Evolutionary conservation across 2,888 invertebrate species (phyloP), one percentile per base, ranked within the genome.

Genomic region (Hirtodrosophila alboralis): DNA sequence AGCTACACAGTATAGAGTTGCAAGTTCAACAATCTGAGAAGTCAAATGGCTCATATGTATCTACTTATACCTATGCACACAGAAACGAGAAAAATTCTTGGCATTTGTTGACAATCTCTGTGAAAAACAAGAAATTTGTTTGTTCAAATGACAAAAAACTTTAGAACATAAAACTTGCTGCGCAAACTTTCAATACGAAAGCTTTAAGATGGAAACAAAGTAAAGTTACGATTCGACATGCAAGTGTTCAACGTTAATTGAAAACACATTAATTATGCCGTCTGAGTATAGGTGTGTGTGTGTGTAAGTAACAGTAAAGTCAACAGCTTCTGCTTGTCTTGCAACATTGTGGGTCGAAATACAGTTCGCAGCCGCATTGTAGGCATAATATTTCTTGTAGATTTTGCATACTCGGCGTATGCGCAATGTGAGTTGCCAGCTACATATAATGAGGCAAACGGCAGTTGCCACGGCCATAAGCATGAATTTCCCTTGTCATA

Each of bases 371-470:
- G 18, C 5, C 18, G 10, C 38, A 37, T 41, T 59, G 47, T 40
- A 60, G 51, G 10, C 60, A 59, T 70, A 64, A 63, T 57, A 48
- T 63, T 59, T 75, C 68, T 68, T 74, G 49, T 68, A 52, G 64
- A 62, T 67, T 62, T 58, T 72, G 75, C 64, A 75, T 60, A 60
- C 47, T 51, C 34, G 75, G 65, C 79, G 73, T 73, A 75, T 76
- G 63, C 79, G 66, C 53, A 52, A 66, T 43, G 30, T 13, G 18
- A 7, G 36, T 13, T 9, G 23, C 34, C 36, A 45, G 23, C 23
- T 26, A n/a, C n/a, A n/a, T n/a, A 44, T 65, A 65, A 67, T 69
- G 53, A 72, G 52, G 31, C 63, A 74, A 33, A 45, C 51, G 63
- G 27, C 77, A 48, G 43, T 59, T 59, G 59, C 30, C 59, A 30